Evolutionary conservation across 2,113 vertebrate genomes (phyloP).

Genomic region (Philantomba maxwellii): DNA sequence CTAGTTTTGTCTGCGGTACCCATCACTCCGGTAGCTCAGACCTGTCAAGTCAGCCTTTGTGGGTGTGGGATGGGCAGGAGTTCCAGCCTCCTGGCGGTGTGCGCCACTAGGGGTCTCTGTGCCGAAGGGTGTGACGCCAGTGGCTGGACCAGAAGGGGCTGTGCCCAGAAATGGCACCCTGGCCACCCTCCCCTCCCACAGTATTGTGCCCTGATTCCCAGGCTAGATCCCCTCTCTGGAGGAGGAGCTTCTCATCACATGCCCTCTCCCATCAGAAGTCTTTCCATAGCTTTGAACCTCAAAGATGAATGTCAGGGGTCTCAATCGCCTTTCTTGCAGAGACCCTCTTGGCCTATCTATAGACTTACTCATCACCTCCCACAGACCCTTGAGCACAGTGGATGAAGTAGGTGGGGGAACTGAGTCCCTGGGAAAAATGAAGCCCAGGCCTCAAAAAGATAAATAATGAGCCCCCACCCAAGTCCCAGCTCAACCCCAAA

Average conservation of each 20-base stretch:
- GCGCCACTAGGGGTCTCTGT: background rate
- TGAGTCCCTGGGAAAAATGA: background rate
- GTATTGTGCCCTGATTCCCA: background rate
- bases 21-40: fast-evolving
- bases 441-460: background rate
- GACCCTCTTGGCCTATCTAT: background rate
- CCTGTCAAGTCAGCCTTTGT: background rate
- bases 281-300: background rate
- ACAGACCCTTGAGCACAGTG: background rate
- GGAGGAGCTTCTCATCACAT: background rate
- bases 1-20: background rate
- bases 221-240: background rate
- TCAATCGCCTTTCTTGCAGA: background rate
- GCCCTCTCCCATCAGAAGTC: background rate
- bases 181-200: fast-evolving
- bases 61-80: background rate
- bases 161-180: background rate
- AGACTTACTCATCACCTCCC: no score
- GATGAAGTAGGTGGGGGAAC: background rate
- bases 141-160: background rate
- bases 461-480: background rate
- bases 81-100: background rate
- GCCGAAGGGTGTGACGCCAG: background rate
- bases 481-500: background rate
- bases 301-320: background rate